phyloP scores from a whole-genome alignment of 2,888 invertebrate genomes.

The Caenorhabditis plicata region DNA sequence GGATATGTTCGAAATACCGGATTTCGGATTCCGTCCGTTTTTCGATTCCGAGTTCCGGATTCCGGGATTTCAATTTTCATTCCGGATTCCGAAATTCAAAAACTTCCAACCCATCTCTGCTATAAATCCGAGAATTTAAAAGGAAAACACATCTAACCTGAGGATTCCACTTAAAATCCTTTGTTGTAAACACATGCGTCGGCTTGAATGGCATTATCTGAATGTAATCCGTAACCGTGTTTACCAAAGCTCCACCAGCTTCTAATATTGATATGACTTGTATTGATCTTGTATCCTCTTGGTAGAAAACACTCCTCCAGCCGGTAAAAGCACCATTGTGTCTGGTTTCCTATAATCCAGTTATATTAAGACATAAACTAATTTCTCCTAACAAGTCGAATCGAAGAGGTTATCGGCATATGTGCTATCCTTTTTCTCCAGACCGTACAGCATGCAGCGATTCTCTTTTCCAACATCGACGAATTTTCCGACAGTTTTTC shows the following conservation, averaged over 20 bases:
- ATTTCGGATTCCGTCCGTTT: not conserved
- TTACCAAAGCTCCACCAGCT: constrained; percentile 18
- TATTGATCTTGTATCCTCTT: constrained; percentile 4
- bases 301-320: constrained; percentile 17
- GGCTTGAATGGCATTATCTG: constrained; percentile 5
- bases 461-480: not conserved
- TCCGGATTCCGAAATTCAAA: not conserved
- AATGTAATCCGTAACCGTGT: constrained; percentile 11
- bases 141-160: constrained; percentile 5
- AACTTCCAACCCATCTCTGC: not conserved
- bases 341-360: constrained; percentile 8
- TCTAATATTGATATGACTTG: constrained; percentile 8
- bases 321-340: constrained; percentile 27
- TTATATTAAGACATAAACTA: not conserved
- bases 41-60: not conserved
- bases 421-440: constrained; percentile 11
- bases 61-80: not conserved
- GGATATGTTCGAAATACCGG: not conserved
- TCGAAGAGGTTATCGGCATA: constrained; percentile 26
- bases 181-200: constrained; percentile 9
- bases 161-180: constrained; percentile 19
- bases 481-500: not conserved
- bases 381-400: constrained; percentile 9
- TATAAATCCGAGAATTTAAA: not conserved
- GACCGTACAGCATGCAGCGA: constrained; percentile 5